A percentile compares a stretch with the other conserved stretches of the same genome.
Conservation (phyloP, 2,888 invertebrate species). For the Piscicola geometra region DNA sequence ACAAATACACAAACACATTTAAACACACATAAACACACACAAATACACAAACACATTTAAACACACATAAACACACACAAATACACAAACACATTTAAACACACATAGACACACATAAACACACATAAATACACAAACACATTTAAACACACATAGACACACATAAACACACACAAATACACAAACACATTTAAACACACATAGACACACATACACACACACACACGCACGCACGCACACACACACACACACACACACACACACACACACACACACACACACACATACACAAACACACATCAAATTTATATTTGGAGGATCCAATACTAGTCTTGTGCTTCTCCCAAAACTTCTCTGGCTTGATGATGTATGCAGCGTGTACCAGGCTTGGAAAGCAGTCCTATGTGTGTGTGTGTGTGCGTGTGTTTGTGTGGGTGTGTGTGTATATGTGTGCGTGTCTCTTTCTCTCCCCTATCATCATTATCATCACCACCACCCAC, state of each 20-base stretch:
- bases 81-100: too few species aligned
- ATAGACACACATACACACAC: too few species aligned
- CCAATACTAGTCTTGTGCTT: conserved; percentile 95
- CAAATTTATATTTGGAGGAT: conserved; percentile 97
- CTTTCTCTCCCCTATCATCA: too few species aligned
- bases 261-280: not conserved
- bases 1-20: too few species aligned
- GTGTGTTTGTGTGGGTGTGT: not conserved
- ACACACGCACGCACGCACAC: too few species aligned
- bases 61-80: too few species aligned
- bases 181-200: not conserved
- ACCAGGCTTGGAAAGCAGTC: conserved; percentile 85
- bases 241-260: not conserved
- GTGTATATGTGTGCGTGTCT: too few species aligned
- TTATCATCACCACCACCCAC: conserved; percentile 45
- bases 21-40: too few species aligned
- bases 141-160: not conserved
- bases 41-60: too few species aligned
- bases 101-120: too few species aligned
- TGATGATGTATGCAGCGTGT: conserved; percentile 91
- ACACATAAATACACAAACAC: too few species aligned
- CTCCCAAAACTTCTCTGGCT: conserved; percentile 99
- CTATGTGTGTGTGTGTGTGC: conserved; percentile 55
- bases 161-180: not conserved
- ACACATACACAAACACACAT: conserved; percentile 68